Evolutionary conservation across 2,113 vertebrate genomes (phyloP).

Genomic region (Erythrocercus mccallii): DNA sequence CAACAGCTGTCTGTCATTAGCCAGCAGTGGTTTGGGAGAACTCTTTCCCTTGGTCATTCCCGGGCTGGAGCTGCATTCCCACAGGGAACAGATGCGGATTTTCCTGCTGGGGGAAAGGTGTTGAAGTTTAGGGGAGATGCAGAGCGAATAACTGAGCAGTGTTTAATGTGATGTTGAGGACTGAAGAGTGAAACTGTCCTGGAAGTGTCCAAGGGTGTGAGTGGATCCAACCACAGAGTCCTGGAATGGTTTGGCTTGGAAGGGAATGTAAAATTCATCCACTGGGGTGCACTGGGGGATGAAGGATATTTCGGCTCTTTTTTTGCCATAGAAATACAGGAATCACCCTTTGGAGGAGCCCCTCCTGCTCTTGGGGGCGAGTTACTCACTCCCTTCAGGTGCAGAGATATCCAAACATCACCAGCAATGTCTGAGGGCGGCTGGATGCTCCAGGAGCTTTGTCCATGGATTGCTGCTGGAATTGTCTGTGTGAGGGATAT

Average conservation of each 20-base stretch:
- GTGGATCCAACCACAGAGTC: rapidly evolving
- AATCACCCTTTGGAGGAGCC: not conserved
- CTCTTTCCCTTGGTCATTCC: not conserved
- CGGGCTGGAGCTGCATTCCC: not conserved
- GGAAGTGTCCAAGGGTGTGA: not conserved
- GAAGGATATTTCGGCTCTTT: not conserved
- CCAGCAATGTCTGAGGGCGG: not conserved
- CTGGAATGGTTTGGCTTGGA: not conserved
- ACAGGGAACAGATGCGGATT: not conserved
- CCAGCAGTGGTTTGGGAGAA: not conserved
- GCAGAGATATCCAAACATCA: too few relatives aligned
- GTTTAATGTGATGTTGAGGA: not conserved
- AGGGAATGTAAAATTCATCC: not conserved
- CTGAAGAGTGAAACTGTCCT: not conserved
- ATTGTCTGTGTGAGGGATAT: not conserved
- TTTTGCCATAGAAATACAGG: not conserved
- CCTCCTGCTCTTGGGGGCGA: not conserved
- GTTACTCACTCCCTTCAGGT: not conserved
- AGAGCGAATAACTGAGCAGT: not conserved
- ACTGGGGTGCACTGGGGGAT: not conserved
- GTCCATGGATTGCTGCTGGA: not conserved
- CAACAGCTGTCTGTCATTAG: conserved; percentile 39
- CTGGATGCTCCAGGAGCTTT: not conserved
- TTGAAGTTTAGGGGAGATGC: not conserved
- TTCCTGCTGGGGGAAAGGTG: not conserved